Base-by-base conservation (phyloP, 2,113 vertebrate species). In the Pseudolaguvia tuberculata region DNA sequence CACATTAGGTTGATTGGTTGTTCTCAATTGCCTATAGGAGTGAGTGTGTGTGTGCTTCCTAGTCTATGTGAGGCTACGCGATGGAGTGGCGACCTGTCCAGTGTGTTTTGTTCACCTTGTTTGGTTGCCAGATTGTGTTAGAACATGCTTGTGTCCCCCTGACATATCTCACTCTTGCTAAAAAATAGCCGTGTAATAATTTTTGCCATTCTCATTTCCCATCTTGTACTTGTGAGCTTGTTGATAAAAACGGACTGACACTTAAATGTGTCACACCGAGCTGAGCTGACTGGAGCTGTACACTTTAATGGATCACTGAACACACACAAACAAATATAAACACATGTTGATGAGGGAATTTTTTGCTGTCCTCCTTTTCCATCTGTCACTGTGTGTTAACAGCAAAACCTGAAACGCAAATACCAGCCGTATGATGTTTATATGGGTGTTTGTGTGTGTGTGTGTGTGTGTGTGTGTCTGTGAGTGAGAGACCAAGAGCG, bases 371-470 rank as follows among this genome's bases (percentile, higher is more conserved):
- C 42, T 52, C 6, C 53, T 17, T 68, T 18, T 75, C 42, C 57
- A 48, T 67, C 51, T 75, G 57, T 57, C 52, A 35, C 29, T 68
- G 62, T 31, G 53, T 50, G 25, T 75, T 74, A 74, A 74, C 59
- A 65, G n/a, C 72, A 27, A 13, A 63, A 47, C 73, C 50, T 65
- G 42, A 47, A 35, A 29, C 73, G 12, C 39, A 45, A 31, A 35
- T 47, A 27, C 23, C 55, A 18, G 50, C 61, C 65, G 35, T 52
- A 47, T 56, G 25, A 45, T 45, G 18, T 23, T 17, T 91, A 95
- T 98, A 95, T 97, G 80, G 89, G 96, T 93, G 65, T 63, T 21
- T 72, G 50, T 74, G 39, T 71, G 21, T 50, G n/a, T n/a, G n/a
- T n/a, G n/a, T n/a, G n/a, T n/a, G n/a, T n/a, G n/a, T n/a, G n/a